These are phyloP conservation scores for Heliconius ethilla DNA, from an alignment of 2,888 invertebrate species.

Conservation along the genomic window DNA sequence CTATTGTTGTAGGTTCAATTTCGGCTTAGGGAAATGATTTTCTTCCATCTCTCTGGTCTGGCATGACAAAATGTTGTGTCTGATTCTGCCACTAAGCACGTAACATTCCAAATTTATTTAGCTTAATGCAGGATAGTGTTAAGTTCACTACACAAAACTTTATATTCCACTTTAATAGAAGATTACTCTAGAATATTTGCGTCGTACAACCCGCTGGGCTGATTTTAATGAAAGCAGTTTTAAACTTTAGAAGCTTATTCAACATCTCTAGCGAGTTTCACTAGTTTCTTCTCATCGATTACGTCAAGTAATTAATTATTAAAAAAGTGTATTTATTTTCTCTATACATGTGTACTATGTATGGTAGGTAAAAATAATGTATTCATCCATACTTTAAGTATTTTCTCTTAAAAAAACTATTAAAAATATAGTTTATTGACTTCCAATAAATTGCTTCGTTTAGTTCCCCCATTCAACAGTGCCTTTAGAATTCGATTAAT, in stretches of 20 bases:
- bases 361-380: no score
- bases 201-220: slow-evolving; percentile 6
- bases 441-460: no score
- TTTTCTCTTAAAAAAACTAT: no score
- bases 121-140: background rate
- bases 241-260: slow-evolving; percentile 18
- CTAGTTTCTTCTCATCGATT: slow-evolving; percentile 6
- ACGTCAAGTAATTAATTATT: background rate
- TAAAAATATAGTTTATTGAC: no score
- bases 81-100: background rate
- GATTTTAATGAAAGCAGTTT: slow-evolving; percentile 17
- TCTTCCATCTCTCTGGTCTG: background rate
- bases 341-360: background rate
- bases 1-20: background rate
- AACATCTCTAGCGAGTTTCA: slow-evolving; percentile 13
- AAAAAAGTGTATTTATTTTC: background rate
- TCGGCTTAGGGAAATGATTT: background rate
- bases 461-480: no score
- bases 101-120: no score
- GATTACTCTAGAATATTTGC: slow-evolving; percentile 2
- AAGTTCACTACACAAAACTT: background rate
- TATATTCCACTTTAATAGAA: background rate
- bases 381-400: no score
- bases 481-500: no score
- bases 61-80: background rate